phyloP scores from a whole-genome alignment of 2,888 invertebrate species.

The Eilema depressum region DNA sequence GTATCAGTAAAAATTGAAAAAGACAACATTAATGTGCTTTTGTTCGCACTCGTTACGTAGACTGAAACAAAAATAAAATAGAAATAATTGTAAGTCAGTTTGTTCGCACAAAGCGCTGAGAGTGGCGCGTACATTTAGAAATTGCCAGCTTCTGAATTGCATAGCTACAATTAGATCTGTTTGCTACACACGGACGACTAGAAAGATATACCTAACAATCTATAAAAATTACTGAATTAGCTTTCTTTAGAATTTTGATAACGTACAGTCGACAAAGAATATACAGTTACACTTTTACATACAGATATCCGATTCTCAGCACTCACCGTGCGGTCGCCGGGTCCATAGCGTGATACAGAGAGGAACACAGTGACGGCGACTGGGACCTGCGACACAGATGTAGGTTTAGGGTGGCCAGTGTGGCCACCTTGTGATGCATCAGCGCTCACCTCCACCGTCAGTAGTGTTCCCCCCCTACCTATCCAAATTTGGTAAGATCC shows the following conservation, averaged over 20 bases:
- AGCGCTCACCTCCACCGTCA: too few species aligned
- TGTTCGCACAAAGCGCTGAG: constrained; percentile 44
- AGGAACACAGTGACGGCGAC: too few species aligned
- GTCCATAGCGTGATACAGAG: too few species aligned
- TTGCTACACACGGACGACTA: constrained; percentile 14
- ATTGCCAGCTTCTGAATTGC: constrained; percentile 28
- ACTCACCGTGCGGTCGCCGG: too few species aligned
- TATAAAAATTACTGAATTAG: background rate
- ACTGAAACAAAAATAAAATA: constrained; percentile 30
- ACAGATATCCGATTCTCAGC: too few species aligned
- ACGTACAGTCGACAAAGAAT: too few species aligned
- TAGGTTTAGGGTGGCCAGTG: too few species aligned
- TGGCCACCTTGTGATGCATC: too few species aligned
- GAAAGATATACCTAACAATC: background rate
- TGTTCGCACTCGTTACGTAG: constrained; percentile 3
- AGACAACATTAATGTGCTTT: background rate
- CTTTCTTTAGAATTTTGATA: background rate
- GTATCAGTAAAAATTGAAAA: background rate
- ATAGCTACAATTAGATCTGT: constrained; percentile 7
- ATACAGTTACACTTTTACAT: too few species aligned
- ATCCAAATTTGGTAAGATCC: too few species aligned
- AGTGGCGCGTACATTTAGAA: constrained; percentile 34
- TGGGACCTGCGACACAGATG: too few species aligned
- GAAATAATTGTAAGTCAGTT: constrained; percentile 46
- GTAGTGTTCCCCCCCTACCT: too few species aligned